phyloP scores from a whole-genome alignment of 2,113 vertebrate species.

The Psittacara wagleri region DNA sequence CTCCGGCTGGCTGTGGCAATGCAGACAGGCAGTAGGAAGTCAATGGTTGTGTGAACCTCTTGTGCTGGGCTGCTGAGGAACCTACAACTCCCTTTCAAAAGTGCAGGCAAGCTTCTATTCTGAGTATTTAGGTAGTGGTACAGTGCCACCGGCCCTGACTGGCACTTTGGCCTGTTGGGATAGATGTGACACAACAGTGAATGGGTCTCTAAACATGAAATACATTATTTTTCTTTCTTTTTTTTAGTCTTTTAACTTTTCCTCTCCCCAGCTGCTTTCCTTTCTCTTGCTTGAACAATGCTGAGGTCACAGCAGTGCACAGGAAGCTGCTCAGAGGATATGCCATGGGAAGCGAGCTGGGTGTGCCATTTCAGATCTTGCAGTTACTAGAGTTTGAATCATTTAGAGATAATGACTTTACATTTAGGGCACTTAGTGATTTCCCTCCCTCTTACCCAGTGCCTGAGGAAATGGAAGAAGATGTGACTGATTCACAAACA shows the following conservation, averaged over 20 bases:
- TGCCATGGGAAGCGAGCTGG: conserved; percentile 28
- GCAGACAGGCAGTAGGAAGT: neutral
- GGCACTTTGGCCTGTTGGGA: neutral
- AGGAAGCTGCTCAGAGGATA: conserved; percentile 52
- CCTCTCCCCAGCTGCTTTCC: neutral
- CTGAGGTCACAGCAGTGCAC: neutral
- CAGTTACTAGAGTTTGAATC: conserved; percentile 19
- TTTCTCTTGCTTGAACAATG: neutral
- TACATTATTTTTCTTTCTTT: neutral
- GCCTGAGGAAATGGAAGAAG: conserved; percentile 15
- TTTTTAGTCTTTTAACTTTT: neutral
- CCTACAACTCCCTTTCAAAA: neutral
- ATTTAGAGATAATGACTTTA: conserved; percentile 34
- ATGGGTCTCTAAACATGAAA: neutral
- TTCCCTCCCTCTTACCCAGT: neutral
- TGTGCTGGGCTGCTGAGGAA: neutral
- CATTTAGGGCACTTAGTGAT: conserved; percentile 28
- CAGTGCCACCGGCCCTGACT: neutral
- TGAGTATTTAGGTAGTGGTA: neutral
- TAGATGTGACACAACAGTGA: neutral
- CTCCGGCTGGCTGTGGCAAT: neutral
- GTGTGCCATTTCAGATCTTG: conserved; percentile 41
- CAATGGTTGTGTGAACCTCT: neutral
- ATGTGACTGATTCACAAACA: conserved; percentile 12
- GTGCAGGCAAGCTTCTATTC: neutral